Evolutionary conservation across 2,113 vertebrate genomes (phyloP).

Genomic region (Anoplopoma fimbria): DNA sequence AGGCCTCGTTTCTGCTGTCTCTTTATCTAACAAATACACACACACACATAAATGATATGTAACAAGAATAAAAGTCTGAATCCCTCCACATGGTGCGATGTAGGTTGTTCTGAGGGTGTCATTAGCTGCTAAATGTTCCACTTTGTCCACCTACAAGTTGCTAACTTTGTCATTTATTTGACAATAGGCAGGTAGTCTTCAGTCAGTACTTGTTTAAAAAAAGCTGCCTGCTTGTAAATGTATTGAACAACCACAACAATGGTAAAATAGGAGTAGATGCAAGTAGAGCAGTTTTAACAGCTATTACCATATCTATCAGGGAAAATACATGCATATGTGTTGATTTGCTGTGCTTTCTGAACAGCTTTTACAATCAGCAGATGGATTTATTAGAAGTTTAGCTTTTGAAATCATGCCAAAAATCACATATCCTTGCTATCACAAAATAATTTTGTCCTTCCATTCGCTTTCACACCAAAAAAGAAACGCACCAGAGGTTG

Average conservation of each 20-base stretch:
- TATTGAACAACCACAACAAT: neutral
- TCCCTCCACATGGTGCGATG: neutral
- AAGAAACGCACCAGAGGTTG: no score
- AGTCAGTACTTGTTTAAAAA: neutral
- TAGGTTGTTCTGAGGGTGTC: neutral
- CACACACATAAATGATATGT: neutral
- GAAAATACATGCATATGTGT: no score
- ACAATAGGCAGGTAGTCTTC: neutral
- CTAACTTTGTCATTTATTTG: neutral
- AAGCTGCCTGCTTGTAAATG: neutral
- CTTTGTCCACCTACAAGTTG: neutral
- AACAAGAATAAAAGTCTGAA: neutral
- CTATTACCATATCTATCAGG: no score
- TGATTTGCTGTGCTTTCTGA: no score
- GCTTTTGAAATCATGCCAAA: no score
- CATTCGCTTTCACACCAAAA: no score
- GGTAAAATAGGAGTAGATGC: neutral
- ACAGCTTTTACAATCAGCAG: no score
- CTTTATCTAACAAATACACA: neutral
- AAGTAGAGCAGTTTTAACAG: no score
- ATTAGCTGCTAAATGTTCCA: neutral
- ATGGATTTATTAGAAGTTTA: no score
- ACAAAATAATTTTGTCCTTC: no score
- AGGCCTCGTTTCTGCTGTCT: conserved; percentile 12
- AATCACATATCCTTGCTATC: no score